These are phyloP conservation scores for Ciconia nigra DNA, from an alignment of 2,797 vertebrate species.

Conservation along the genomic window DNA sequence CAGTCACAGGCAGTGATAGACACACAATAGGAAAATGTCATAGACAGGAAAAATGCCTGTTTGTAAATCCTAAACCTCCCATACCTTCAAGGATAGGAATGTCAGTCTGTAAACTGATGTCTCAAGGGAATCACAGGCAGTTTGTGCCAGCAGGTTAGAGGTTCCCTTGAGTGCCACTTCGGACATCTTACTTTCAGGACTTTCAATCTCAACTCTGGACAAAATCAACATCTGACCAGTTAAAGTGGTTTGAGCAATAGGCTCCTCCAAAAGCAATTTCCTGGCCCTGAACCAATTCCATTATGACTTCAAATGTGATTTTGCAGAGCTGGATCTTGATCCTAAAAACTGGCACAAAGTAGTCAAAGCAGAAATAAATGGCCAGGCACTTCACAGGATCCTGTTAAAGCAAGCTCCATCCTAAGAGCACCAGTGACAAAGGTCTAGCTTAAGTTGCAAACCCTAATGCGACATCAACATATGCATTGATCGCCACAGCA, in stretches of 20 bases:
- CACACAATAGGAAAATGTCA: not conserved
- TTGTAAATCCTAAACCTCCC: not conserved
- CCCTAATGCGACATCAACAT: accelerated
- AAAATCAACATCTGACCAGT: not conserved
- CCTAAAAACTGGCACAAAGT: not conserved
- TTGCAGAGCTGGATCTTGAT: not conserved
- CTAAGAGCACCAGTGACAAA: not conserved
- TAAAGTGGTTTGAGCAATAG: not conserved
- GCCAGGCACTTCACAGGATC: not conserved
- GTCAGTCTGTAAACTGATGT: not conserved
- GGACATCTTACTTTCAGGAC: not conserved
- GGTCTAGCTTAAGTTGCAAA: not conserved
- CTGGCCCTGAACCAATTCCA: not conserved
- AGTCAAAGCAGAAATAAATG: not conserved
- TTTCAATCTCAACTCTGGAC: not conserved
- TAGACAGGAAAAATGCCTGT: not conserved
- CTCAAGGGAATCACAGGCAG: not conserved
- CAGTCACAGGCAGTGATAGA: not conserved
- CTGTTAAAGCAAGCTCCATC: not conserved
- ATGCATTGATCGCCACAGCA: not conserved
- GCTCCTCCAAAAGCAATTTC: not conserved
- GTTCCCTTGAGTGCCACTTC: not conserved
- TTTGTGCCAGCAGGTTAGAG: not conserved
- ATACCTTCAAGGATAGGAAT: not conserved
- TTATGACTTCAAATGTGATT: not conserved